These are phyloP conservation scores for Drosophila funebris DNA, from an alignment of 1,140 invertebrate genomes.

Conservation along the genomic window DNA sequence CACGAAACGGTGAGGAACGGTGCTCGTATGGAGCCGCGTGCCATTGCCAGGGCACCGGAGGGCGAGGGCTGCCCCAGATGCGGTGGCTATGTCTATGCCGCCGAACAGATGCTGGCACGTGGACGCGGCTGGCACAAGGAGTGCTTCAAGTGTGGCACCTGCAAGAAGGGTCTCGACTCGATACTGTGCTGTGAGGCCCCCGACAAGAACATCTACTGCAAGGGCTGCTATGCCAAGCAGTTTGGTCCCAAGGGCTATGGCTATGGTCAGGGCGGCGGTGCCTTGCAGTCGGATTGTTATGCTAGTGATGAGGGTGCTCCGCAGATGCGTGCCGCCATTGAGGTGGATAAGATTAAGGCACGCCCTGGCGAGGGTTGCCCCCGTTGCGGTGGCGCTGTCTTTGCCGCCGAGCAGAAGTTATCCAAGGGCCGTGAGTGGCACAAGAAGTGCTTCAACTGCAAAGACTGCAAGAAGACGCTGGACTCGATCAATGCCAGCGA, in stretches of 20 bases:
- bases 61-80: constrained; percentile 95
- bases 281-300: constrained; percentile 90
- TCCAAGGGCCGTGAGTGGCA: constrained; percentile 97
- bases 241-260: constrained; percentile 97
- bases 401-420: constrained; percentile 94
- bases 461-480: constrained; percentile 94
- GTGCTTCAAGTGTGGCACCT: constrained; percentile 97
- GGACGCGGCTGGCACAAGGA: constrained; percentile 97
- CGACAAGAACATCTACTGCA: constrained; percentile 98
- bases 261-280: constrained; percentile 95
- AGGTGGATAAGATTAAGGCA: constrained; percentile 91
- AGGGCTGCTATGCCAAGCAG: constrained; percentile 97
- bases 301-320: constrained; percentile 74
- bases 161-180: constrained; percentile 97
- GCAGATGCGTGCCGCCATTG: constrained; percentile 86
- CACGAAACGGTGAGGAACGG: constrained; percentile 67
- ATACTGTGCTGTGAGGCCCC: constrained; percentile 97
- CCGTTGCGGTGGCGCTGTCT: constrained; percentile 94
- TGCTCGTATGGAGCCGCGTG: constrained; percentile 86
- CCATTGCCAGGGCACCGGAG: constrained; percentile 92
- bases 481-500: constrained; percentile 97
- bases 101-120: constrained; percentile 96
- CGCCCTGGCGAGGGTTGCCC: constrained; percentile 94
- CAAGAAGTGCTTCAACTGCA: constrained; percentile 99
- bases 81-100: constrained; percentile 95